Base-by-base conservation (phyloP, 2,113 vertebrate genomes). In the Eublepharis macularius region DNA sequence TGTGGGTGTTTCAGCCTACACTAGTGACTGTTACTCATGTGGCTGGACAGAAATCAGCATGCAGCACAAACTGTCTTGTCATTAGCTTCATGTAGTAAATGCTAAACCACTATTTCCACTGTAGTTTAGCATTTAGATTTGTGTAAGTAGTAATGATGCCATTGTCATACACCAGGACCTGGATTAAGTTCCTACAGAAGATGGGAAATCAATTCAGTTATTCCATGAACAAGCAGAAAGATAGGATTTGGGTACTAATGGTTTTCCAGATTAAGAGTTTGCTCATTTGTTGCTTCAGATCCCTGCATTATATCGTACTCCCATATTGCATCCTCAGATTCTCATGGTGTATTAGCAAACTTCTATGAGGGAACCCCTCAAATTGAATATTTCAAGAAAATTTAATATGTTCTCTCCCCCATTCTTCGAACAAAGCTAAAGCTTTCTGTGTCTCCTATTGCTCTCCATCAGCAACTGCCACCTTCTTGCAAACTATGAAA, bases 401-500 rank as follows among this genome's bases (percentile, higher is more conserved):
- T 63, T 26, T 0, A 47, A 26, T 75, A 32, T 75, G 16, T n/a
- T 69, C 36, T 54, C 26, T 57, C 19, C 17, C 26, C 54, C 16
- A 41, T 81, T 66, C 43, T 10, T 26, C 69, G 36, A 29, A 76
- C 49, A 3, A 78, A 1, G 24, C 49, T 73, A 75, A 29, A 21
- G 36, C 36, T 80, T 39, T 26, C 86, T 86, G 86, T 84, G 29
- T 9, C 1, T 4, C 78, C 80, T 82, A 16, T 66, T 86, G 51
- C 21, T 24, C 2, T 74, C 90, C 41, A 24, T 47, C 66, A 79
- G 43, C 84, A 82, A 91, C 73, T 0, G 29, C 45, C 60, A 13
- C 36, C 39, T 0, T 32, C 19, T 65, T 76, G 45, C 10, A 77
- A 24, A 41, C 66, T 86, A 8, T 41, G 82, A 87, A 29, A 89